A percentile compares a stretch with the other conserved stretches of the same genome.
Evolutionary conservation across 2,888 invertebrate genomes (phyloP).

Genomic region (Rosalia funebris): DNA sequence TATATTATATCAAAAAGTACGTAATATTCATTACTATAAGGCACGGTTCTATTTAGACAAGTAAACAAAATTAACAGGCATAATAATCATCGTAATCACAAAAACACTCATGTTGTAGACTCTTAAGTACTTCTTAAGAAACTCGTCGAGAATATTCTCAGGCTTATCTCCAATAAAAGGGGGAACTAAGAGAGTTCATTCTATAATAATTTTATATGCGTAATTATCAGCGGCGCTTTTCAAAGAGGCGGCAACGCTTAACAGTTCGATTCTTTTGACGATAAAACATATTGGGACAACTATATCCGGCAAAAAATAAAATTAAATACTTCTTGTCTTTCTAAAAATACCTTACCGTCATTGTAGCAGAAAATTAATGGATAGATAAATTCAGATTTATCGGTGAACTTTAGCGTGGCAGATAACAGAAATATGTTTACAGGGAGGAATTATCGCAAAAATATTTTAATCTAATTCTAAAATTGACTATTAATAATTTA

Average conservation of each 20-base stretch:
- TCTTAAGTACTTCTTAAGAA: neutral
- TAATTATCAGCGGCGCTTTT: constrained; percentile 11
- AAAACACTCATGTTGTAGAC: neutral
- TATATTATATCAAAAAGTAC: too few species aligned
- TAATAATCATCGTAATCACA: too few species aligned
- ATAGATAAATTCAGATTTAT: too few species aligned
- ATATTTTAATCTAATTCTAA: too few species aligned
- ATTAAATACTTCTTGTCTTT: neutral
- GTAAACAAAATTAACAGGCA: too few species aligned
- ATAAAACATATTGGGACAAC: constrained; percentile 6
- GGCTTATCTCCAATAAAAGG: neutral
- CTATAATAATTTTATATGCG: neutral
- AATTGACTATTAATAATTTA: too few species aligned
- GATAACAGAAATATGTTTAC: too few species aligned
- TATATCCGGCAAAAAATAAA: neutral
- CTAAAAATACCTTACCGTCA: neutral
- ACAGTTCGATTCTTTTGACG: neutral
- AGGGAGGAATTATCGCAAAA: too few species aligned
- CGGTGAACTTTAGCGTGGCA: too few species aligned
- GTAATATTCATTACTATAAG: too few species aligned
- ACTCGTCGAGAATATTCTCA: neutral
- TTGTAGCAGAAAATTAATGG: neutral
- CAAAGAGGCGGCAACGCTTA: neutral
- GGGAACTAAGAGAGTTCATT: neutral
- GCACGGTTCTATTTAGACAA: too few species aligned